phyloP scores from a whole-genome alignment of 2,888 invertebrate genomes.

The Thecocarcelia acutangulata region DNA sequence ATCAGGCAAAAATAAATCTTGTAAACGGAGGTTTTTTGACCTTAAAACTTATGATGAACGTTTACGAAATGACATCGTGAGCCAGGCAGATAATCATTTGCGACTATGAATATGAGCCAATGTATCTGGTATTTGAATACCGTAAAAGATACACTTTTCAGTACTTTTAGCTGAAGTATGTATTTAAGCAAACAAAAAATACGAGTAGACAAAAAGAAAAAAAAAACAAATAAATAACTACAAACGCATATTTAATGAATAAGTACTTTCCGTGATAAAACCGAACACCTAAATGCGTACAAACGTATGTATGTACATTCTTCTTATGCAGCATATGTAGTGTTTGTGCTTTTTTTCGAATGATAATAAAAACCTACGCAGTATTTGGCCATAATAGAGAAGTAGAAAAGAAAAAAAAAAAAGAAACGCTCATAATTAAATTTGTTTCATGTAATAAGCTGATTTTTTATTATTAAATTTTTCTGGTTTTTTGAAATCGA shows the following conservation, averaged over 20 bases:
- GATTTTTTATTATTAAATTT: constrained; percentile 24
- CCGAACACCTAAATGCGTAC: neutral
- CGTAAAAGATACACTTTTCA: constrained; percentile 3
- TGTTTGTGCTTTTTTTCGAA: constrained; percentile 4
- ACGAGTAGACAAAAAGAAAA: neutral
- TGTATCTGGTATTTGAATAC: constrained; percentile 13
- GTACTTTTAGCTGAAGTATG: neutral
- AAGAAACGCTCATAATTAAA: constrained; percentile 12
- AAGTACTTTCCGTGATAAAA: constrained; percentile 13
- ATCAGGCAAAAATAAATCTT: too few species aligned
- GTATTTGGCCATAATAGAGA: constrained; percentile 3
- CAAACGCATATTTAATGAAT: constrained; percentile 41
- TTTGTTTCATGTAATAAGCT: constrained; percentile 42
- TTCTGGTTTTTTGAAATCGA: neutral
- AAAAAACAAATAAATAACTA: constrained; percentile 8
- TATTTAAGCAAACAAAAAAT: constrained; percentile 12
- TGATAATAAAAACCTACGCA: constrained; percentile 49
- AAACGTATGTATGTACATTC: too few species aligned
- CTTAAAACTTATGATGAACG: too few species aligned
- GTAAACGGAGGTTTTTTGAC: too few species aligned
- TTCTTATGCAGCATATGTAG: neutral
- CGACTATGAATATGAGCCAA: neutral
- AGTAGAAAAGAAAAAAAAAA: neutral
- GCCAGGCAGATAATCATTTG: too few species aligned
- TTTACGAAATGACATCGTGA: too few species aligned